A percentile compares a stretch with the other conserved stretches of the same genome.
These are phyloP conservation scores for Apodemus speciosus DNA, from an alignment of 2,113 vertebrate genomes.

Conservation along the genomic window DNA sequence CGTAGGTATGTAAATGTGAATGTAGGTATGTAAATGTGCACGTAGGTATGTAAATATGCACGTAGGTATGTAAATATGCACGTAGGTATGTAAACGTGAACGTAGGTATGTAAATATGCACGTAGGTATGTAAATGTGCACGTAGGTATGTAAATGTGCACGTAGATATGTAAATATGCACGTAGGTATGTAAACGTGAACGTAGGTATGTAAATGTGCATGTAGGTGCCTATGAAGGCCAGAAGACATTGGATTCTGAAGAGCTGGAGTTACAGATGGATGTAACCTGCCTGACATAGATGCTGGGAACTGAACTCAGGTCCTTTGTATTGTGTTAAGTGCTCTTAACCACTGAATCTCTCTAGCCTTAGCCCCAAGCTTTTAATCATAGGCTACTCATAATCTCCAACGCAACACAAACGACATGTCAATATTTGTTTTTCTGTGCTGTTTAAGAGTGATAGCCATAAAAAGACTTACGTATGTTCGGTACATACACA, in stretches of 20 bases:
- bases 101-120: too few relatives aligned
- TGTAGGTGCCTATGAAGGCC: too few relatives aligned
- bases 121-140: too few relatives aligned
- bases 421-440: neutral
- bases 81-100: too few relatives aligned
- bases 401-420: neutral
- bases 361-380: neutral
- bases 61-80: too few relatives aligned
- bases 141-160: too few relatives aligned
- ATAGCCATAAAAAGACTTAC: neutral
- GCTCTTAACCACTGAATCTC: neutral
- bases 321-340: neutral
- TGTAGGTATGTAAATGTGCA: too few relatives aligned
- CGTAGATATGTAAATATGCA: too few relatives aligned
- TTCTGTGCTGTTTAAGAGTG: neutral
- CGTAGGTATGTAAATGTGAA: too few relatives aligned
- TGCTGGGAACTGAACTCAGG: neutral
- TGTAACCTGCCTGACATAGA: neutral
- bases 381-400: neutral
- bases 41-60: too few relatives aligned
- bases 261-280: neutral
- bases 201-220: neutral
- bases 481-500: neutral
- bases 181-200: too few relatives aligned
- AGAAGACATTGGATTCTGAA: too few relatives aligned